Base-by-base conservation (phyloP, 1,140 invertebrate species). In the Pachyrhynchus sulphureomaculatus region DNA sequence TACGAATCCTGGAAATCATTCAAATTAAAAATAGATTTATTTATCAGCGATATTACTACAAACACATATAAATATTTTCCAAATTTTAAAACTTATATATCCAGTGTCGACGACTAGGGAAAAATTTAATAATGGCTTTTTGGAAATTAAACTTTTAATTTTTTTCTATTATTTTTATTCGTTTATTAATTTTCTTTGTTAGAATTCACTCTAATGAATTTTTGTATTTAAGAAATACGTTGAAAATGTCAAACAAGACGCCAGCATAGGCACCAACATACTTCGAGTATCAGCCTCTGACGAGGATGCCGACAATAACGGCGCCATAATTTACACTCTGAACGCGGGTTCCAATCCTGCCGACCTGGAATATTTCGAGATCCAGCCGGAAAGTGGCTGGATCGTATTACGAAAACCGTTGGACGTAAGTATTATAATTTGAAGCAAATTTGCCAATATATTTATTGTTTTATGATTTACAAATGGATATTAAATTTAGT, bases 161-260 rank as follows among this genome's bases (percentile, higher is more conserved):
- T 32, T 32, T 32, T 32, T 6, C 5, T 32, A 12, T 32, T 32
- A 32, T 32, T 32, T 12, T 32, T 32, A 4, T 32, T 32, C 12
- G 29, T 32, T 32, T 6, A 32, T 32, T 32, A 12, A 12, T 32
- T 12, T 6, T 6, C 5, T 32, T 6, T 6, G 12, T 6, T 32
- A 32, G 12, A 12, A 6, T 6, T 32, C 5, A 6, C 29, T 32
- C 29, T 32, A 6, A 12, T 32, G 5, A 6, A 32, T 12, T 32
- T 12, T 5, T 32, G 5, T 48, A 41, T 48, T 59, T 32, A 48
- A 94, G 91, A 94, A 94, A 92, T 96, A 96, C 78, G 89, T 94
- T 62, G 94, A 96, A 77, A 95, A 96, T 79, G 93, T 96, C 9
- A 96, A 96, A 79, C 94, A 96, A 83, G 94, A 96, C 74, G 94